phyloP scores from a whole-genome alignment of 2,888 invertebrate genomes.

The Alloscopus bannaensis region DNA sequence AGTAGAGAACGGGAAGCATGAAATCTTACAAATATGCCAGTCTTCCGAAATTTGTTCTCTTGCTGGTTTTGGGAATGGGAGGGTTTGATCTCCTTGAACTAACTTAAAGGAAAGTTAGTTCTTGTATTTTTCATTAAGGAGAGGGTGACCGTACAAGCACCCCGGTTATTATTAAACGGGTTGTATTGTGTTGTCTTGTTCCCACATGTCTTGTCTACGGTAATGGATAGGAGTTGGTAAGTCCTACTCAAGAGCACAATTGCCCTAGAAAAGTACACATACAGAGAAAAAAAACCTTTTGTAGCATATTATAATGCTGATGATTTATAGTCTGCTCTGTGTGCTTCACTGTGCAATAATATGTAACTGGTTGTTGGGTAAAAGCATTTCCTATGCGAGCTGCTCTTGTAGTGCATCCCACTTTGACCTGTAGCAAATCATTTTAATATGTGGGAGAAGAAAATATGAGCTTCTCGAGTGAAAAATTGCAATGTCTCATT shows the following conservation, averaged over 20 bases:
- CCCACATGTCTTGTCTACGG: slow-evolving; percentile 71
- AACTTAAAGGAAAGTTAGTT: not conserved
- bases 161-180: slow-evolving; percentile 66
- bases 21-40: not conserved
- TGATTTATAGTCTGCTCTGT: slow-evolving; percentile 19
- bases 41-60: too few relatives aligned
- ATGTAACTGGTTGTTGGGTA: not conserved
- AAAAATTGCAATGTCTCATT: not conserved
- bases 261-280: slow-evolving; percentile 65
- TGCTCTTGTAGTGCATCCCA: not conserved
- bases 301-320: slow-evolving; percentile 22
- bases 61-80: not conserved
- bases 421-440: not conserved
- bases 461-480: slow-evolving; percentile 2
- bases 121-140: slow-evolving; percentile 21
- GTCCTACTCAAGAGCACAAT: slow-evolving; percentile 65
- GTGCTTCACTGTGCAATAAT: slow-evolving; percentile 26
- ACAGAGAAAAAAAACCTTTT: slow-evolving; percentile 19
- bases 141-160: slow-evolving; percentile 62
- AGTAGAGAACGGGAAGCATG: not conserved
- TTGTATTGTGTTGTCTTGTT: slow-evolving; percentile 71
- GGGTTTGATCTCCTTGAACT: not conserved
- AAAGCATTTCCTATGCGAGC: too few relatives aligned
- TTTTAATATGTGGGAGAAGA: slow-evolving; percentile 1
- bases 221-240: slow-evolving; percentile 71